Evolutionary conservation across 2,888 invertebrate genomes (phyloP), one percentile per base, ranked within the genome.

Genomic region (Oxyscelio sp.): DNA sequence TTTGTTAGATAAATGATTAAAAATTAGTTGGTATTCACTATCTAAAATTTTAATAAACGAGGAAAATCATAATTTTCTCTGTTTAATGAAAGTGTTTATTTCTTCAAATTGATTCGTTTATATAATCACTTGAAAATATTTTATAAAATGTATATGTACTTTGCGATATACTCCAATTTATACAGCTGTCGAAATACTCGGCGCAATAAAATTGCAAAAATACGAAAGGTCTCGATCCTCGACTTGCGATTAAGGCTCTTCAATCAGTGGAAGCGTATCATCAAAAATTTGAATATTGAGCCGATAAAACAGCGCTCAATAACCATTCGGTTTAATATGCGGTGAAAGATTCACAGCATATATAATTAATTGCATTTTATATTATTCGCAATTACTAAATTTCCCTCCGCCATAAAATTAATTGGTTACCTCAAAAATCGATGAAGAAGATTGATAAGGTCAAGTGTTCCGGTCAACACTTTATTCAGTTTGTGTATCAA

Each of bases 311-410:
- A 5, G 48, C 65, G 45, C 48, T 21, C 52, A 59, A 68, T 77
- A 59, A 77, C 58, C 77, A 66, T 59, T 45, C 24, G 59, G 11
- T 66, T 77, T 77, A 59, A 75, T 68, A 50, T 6, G 17, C 65
- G 17, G 8, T 11, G 45, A 48, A 56, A 21, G 24, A 54, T 59
- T 48, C 31, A 22, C 21, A 50, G 77, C 40, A 77, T 59, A 59
- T 77, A 68, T 77, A 68, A 77, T 77, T 68, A 68, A 77, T 77
- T 68, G 77, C 68, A 59, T 68, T 59, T 77, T 59, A n/a, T n/a
- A n/a, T n/a, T n/a, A 59, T 77, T 77, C 24, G 68, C 40, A 77
- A 68, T 77, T 68, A 77, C 68, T 59, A 59, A 77, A 77, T 77
- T 77, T 45, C 48, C 40, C 21, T 40, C 8, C 22, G 52, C 31